Conservation (phyloP, 2,888 invertebrate genomes). For the Kuschelorhynchus macadamiae region DNA sequence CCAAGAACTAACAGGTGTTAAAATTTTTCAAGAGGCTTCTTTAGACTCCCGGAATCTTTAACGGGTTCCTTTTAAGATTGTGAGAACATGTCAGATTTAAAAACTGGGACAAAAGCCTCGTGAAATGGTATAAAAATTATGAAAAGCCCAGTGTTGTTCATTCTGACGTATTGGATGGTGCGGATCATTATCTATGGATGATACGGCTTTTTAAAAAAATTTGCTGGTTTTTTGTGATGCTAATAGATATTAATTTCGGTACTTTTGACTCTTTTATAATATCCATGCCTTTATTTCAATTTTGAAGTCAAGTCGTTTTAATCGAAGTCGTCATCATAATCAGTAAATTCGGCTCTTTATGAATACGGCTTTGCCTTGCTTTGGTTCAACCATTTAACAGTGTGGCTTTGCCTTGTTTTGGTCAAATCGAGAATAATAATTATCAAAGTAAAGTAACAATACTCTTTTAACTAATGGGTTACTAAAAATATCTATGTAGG, state of each 20-base stretch:
- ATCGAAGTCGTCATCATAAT: too few relatives aligned
- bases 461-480: too few relatives aligned
- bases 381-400: too few relatives aligned
- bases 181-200: slow-evolving; percentile 17
- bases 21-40: slow-evolving; percentile 27
- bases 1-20: slow-evolving; percentile 34
- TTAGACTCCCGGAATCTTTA: slow-evolving; percentile 30
- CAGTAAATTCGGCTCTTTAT: too few relatives aligned
- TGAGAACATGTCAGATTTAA: slow-evolving; percentile 39
- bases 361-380: too few relatives aligned
- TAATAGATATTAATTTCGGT: slow-evolving; percentile 16
- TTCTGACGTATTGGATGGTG: slow-evolving; percentile 32
- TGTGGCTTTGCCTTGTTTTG: too few relatives aligned
- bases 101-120: slow-evolving; percentile 26
- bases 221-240: slow-evolving; percentile 19
- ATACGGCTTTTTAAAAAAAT: slow-evolving; percentile 21
- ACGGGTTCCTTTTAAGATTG: slow-evolving; percentile 20
- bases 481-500: too few relatives aligned
- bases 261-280: too few relatives aligned
- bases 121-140: slow-evolving; percentile 35
- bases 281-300: too few relatives aligned
- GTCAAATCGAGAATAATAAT: too few relatives aligned
- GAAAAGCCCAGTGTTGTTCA: slow-evolving; percentile 13
- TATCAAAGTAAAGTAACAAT: too few relatives aligned
- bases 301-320: too few relatives aligned